These are phyloP conservation scores for Bradypus variegatus DNA, from an alignment of 2,797 vertebrate genomes.

Conservation along the genomic window DNA sequence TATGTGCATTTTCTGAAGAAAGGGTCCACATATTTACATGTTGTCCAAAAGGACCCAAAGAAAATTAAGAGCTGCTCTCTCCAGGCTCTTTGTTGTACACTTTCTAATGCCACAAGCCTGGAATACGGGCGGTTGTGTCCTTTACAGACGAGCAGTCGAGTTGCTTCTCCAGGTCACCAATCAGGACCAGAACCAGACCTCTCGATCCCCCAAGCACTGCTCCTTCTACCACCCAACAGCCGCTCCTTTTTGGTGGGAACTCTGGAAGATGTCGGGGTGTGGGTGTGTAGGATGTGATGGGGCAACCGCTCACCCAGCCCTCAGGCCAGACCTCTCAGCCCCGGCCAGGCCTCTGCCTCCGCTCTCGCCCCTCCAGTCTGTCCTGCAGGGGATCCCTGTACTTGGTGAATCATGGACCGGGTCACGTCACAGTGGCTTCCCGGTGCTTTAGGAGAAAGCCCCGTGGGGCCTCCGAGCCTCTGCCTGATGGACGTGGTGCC, in stretches of 20 bases:
- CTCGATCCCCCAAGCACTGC: too few species aligned
- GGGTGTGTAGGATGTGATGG: neutral
- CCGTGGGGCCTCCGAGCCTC: neutral
- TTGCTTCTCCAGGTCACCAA: neutral
- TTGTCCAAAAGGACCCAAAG: neutral
- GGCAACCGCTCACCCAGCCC: neutral
- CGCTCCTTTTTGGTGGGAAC: neutral
- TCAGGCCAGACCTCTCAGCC: neutral
- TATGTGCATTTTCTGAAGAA: neutral
- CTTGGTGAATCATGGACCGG: neutral
- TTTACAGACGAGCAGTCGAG: neutral
- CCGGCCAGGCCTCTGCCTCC: neutral
- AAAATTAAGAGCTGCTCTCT: neutral
- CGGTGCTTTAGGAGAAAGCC: neutral
- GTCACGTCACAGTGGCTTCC: neutral
- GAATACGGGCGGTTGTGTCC: neutral
- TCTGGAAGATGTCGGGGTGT: too few species aligned
- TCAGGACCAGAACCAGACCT: neutral
- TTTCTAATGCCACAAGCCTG: neutral
- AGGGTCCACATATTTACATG: neutral
- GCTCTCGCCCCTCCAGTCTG: neutral
- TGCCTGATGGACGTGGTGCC: neutral
- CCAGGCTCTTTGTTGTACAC: neutral
- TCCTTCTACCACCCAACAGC: rapidly evolving
- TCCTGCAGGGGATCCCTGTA: neutral